Conservation (phyloP, 2,888 invertebrate species). For the Notodonta ziczac region DNA sequence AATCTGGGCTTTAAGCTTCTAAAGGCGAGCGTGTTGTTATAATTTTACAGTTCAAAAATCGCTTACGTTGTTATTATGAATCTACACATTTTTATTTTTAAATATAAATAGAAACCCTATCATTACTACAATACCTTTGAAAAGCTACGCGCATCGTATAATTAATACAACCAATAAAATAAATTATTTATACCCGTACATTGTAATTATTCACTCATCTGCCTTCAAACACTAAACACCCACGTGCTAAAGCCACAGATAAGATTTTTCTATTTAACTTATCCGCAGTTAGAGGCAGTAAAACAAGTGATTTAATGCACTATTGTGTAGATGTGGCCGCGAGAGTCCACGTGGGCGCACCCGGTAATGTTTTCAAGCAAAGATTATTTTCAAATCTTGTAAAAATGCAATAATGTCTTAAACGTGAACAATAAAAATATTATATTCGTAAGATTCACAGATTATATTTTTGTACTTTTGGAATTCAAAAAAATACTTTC, state of each 20-base stretch:
- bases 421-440: constrained; percentile 1
- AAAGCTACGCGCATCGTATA: constrained; percentile 18
- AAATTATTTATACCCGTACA: constrained; percentile 22
- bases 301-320: constrained; percentile 46
- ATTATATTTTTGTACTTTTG: neutral
- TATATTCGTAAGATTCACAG: neutral
- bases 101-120: constrained; percentile 11
- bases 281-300: constrained; percentile 34
- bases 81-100: too few relatives aligned
- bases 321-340: constrained; percentile 44
- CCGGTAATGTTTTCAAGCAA: constrained; percentile 34
- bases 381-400: constrained; percentile 29
- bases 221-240: constrained; percentile 27
- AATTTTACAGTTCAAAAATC: too few relatives aligned
- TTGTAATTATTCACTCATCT: constrained; percentile 29
- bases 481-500: neutral
- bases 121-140: constrained; percentile 23
- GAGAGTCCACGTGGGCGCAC: constrained; percentile 30
- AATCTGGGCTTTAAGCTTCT: too few relatives aligned
- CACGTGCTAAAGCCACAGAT: constrained; percentile 30
- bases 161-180: constrained; percentile 34
- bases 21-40: too few relatives aligned
- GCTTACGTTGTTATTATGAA: too few relatives aligned
- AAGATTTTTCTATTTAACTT: constrained; percentile 21
- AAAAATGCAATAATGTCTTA: neutral